Conservation (phyloP, 2,113 vertebrate genomes). For the Serilophus lunatus region DNA sequence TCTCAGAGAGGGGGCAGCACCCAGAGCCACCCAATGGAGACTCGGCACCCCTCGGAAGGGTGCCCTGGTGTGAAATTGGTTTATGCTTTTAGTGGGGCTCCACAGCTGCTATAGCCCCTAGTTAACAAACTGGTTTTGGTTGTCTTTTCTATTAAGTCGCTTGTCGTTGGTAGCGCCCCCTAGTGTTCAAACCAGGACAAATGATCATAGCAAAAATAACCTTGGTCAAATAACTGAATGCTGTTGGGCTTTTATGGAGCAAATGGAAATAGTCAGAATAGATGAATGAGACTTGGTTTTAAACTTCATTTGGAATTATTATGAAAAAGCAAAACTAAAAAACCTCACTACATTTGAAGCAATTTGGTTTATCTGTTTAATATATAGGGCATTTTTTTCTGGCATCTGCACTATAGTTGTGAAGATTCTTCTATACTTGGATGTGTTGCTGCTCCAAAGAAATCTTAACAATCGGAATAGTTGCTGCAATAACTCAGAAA, state of each 20-base stretch:
- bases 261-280: not conserved
- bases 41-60: too few relatives aligned
- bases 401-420: not conserved
- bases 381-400: not conserved
- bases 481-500: not conserved
- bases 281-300: not conserved
- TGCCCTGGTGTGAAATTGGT: too few relatives aligned
- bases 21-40: too few relatives aligned
- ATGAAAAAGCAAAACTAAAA: not conserved
- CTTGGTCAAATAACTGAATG: not conserved
- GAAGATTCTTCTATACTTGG: not conserved
- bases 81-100: too few relatives aligned
- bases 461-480: not conserved
- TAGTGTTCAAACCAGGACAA: too few relatives aligned
- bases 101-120: too few relatives aligned
- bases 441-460: not conserved
- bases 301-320: not conserved
- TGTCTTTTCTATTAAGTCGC: too few relatives aligned
- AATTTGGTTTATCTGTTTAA: not conserved
- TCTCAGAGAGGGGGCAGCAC: too few relatives aligned
- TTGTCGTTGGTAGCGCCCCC: too few relatives aligned
- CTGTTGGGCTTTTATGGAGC: not conserved
- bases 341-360: not conserved
- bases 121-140: too few relatives aligned
- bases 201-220: not conserved